Conservation (phyloP, 1,140 invertebrate genomes). For the Monomorium pharaonis region DNA sequence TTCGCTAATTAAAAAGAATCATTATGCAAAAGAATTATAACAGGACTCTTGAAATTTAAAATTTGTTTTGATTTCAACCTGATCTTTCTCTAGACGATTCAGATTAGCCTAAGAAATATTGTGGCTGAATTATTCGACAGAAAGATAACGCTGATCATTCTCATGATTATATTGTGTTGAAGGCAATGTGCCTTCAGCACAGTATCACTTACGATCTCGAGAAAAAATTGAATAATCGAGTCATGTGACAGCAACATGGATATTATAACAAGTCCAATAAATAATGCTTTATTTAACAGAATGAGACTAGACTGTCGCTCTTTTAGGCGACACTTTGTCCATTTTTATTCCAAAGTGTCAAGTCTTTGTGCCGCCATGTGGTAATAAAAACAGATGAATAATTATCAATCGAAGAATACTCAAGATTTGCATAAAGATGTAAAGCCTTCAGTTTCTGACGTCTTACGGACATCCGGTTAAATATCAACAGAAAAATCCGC, state of each 20-base stretch:
- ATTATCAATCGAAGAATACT: not conserved
- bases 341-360: not conserved
- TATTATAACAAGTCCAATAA: not conserved
- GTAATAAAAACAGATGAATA: not conserved
- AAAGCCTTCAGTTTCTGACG: not conserved
- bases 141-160: not conserved
- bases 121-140: not conserved
- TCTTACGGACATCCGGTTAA: not conserved
- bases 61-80: not conserved
- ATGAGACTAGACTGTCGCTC: not conserved
- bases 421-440: not conserved
- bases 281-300: not conserved
- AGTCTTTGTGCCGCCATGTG: not conserved
- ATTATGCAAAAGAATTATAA: not conserved
- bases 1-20: not conserved
- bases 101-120: not conserved
- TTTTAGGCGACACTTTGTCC: not conserved
- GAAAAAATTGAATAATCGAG: not conserved
- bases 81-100: not conserved
- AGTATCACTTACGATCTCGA: not conserved
- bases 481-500: not conserved
- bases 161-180: not conserved
- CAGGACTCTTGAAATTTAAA: not conserved
- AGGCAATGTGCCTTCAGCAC: not conserved
- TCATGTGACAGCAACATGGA: not conserved